Base-by-base conservation (phyloP, 2,888 invertebrate species). In the Stegana nigrithorax region DNA sequence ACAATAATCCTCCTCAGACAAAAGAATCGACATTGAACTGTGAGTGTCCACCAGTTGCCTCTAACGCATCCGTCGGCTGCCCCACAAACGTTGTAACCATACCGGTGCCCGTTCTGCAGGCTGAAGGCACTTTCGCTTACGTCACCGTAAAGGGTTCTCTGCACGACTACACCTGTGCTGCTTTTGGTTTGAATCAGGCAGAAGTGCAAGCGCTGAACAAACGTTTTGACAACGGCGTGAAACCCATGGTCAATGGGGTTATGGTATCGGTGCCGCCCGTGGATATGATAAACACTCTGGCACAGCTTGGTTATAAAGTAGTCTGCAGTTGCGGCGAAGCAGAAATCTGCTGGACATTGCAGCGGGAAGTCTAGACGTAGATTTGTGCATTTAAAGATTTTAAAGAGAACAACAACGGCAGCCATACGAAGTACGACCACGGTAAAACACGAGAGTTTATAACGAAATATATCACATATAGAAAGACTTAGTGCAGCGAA, bases 311-410 rank as follows among this genome's bases (percentile, higher is more conserved):
- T 62, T 94, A 94, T 83, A 90, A 90, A 81, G 91, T 94, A 50
- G 87, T 93, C 67, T 89, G 91, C 76, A 92, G 91, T 83, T 92
- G 93, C 67, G 94, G 94, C 14, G 94, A 94, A 82, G 87, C 91
- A 21, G 94, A 94, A 86, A 90, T 92, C 74, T 90, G 92, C 72
- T 94, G 94, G 94, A 94, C 94, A 50, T 87, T 94, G 86, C 91
- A 92, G 81, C 89, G 93, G 78, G 93, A 93, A 84, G 83, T 91
- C 75, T 93, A 89, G 89, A 27, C 19, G 44, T 32, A 51, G 7
- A 23, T 32, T 32, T 27, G 26, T 29, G 58, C 27, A 58, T 29
- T 44, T 45, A 10, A 60, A 27, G 12, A 25, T 10, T 19, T n/a
- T n/a, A n/a, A n/a, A n/a, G n/a, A 47, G 2, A 25, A 47, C 2